These are phyloP conservation scores for Mellilla xanthometata DNA, from an alignment of 2,888 invertebrate species.

Conservation along the genomic window DNA sequence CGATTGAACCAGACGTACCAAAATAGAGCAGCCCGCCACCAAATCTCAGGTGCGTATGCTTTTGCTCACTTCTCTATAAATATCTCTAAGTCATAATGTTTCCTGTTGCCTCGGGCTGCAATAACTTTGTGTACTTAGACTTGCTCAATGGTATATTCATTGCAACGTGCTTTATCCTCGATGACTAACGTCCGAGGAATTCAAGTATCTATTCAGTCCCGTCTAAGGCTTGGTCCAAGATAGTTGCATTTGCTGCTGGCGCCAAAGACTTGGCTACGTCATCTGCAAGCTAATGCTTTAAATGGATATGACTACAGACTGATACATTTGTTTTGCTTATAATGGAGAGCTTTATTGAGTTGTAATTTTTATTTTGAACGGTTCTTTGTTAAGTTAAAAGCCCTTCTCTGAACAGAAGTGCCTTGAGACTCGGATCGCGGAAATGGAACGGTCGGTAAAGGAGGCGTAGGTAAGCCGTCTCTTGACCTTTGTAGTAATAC, in stretches of 20 bases:
- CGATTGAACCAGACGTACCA: slow-evolving; percentile 5
- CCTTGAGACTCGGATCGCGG: slow-evolving; percentile 52
- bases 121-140: slow-evolving; percentile 27
- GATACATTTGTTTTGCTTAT: slow-evolving; percentile 12
- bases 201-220: slow-evolving; percentile 37
- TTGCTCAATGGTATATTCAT: slow-evolving; percentile 34
- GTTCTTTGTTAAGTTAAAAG: slow-evolving; percentile 11
- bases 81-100: slow-evolving; percentile 29
- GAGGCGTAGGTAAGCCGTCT: slow-evolving; percentile 27
- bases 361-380: slow-evolving; percentile 10
- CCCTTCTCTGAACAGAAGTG: slow-evolving; percentile 46
- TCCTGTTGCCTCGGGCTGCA: slow-evolving; percentile 28
- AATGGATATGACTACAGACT: slow-evolving; percentile 24
- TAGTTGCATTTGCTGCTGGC: slow-evolving; percentile 41
- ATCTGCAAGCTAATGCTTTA: slow-evolving; percentile 26
- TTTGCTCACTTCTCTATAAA: slow-evolving; percentile 27
- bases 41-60: slow-evolving; percentile 21
- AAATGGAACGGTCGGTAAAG: slow-evolving; percentile 39
- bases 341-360: neutral
- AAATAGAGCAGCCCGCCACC: slow-evolving; percentile 23
- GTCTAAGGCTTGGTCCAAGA: slow-evolving; percentile 38
- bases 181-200: slow-evolving; percentile 52
- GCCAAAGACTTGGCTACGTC: slow-evolving; percentile 39
- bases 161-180: slow-evolving; percentile 49
- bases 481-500: slow-evolving; percentile 39